Evolutionary conservation across 2,888 invertebrate species (phyloP), one percentile per base, ranked within the genome.

Genomic region (Phania funesta): DNA sequence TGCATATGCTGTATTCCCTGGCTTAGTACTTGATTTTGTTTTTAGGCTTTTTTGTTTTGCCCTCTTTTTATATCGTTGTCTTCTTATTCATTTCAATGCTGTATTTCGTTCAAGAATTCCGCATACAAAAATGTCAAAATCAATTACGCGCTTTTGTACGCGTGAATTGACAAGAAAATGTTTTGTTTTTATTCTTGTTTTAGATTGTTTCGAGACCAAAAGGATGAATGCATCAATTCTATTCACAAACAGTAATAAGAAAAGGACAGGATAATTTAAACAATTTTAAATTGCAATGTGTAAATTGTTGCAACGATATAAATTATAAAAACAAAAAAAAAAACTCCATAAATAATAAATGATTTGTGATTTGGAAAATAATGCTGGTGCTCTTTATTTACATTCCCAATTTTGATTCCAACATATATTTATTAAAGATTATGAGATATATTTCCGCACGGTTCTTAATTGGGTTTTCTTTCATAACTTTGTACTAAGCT

Each of bases 41-140:
- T 73, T 71, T 20, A 26, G 44, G 46, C 52, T 54, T 62, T 52
- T 78, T 41, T 11, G n/a, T n/a, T n/a, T n/a, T 24, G 20, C n/a
- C 16, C n/a, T 46, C 6, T 13, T 35, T 60, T 32, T 29, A 41
- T n/a, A 24, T 50, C 41, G 18, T 44, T 73, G 29, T 13, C 48
- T 67, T 76, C 48, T 60, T 76, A 68, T 68, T 60, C 68, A 76
- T 68, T 76, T 76, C 60, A 76, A 62, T 68, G 50, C 44, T 67
- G n/a, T 60, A 38, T 65, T 80, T 65, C 35, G 71, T 60, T 58
- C 32, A 75, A 58, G 58, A 78, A 82, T 82, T 78, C 74, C 82
- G 48, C 82, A 82, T 78, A 83, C 80, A 84, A 84, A 83, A 76
- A 85, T 87, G 87, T 87, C 88, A 86, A 84, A 87, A 87, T 84